Percentiles rank a stretch among this genome's conserved stretches.
Conservation (phyloP, 2,888 invertebrate genomes). For the Amphipyra tragopoginis region DNA sequence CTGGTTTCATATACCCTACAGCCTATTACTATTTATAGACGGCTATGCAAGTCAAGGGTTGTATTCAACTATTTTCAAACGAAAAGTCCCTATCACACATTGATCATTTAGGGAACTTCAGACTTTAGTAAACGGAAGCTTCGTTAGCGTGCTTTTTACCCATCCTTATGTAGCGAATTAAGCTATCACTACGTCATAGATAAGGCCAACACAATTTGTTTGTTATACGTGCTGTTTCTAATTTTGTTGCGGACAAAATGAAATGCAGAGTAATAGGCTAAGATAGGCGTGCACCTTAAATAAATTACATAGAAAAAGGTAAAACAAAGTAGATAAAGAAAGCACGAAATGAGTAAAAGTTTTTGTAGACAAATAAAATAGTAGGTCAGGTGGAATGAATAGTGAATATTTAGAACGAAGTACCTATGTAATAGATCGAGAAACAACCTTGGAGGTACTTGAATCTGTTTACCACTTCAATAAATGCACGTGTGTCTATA, state of each 20-base stretch:
- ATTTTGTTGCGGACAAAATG: background rate
- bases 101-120: background rate
- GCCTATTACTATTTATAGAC: too few relatives aligned
- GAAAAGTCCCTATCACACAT: too few relatives aligned
- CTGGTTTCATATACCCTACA: too few relatives aligned
- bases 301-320: conserved; percentile 24
- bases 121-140: conserved; percentile 11
- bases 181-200: conserved; percentile 20
- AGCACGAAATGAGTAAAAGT: conserved; percentile 24
- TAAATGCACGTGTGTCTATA: conserved; percentile 3
- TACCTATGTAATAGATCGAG: conserved; percentile 9
- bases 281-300: conserved; percentile 17
- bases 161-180: conserved; percentile 14
- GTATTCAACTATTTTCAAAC: too few relatives aligned
- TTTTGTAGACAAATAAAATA: conserved; percentile 17
- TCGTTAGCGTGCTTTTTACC: conserved; percentile 16
- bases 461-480: conserved; percentile 14
- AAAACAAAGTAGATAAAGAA: conserved; percentile 20
- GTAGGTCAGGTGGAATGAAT: conserved; percentile 25
- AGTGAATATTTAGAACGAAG: conserved; percentile 12
- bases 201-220: conserved; percentile 21
- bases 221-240: background rate
- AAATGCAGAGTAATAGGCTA: conserved; percentile 16
- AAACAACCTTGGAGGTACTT: conserved; percentile 1
- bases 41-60: too few relatives aligned